Base-by-base conservation (phyloP, 2,888 invertebrate species). In the Phaonia tiefii region DNA sequence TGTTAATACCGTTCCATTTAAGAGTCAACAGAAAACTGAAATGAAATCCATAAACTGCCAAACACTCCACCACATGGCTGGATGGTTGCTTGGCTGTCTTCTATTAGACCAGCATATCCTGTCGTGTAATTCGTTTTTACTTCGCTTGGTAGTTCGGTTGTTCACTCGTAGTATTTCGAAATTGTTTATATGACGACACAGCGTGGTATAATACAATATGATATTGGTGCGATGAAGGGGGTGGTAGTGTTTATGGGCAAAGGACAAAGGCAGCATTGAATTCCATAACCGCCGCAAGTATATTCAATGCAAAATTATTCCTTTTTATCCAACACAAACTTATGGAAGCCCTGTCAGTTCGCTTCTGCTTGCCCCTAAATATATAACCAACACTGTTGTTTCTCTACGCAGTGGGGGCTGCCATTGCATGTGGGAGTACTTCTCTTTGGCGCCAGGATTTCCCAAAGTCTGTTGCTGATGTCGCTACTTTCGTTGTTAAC, bases 1-100 rank as follows among this genome's bases (percentile, higher is more conserved):
- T 63, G 22, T 54, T 22, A 71, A 69, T 72, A 78, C 81, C 81
- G 81, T 65, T 72, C 72, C 75, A 75, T 69, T 72, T 72, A 67
- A 78, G 75, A 78, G 81, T 81, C 81, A 65, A 75, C 72, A 54
- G 69, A 72, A 81, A 81, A 81, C 81, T 81, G 69, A 81, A 81
- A 67, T 39, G 46, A 39, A 56, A 56, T 75, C 65, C 67, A n/a
- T 54, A 26, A 60, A 66, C 39, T 54, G 7, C 2, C 54, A 39
- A 54, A 56, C 69, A 77, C 58, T 42, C 31, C 42, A 49, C 42
- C 54, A 72, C 39, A 70, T 11, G 54, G 56, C 20, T 26, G 26
- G 26, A 51, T 22, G 51, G 20, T 4, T 22, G 51, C 13, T 42
- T 42, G 44, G 54, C 58, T 74, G 80, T 54, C 74, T 71, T 69